Conservation (phyloP, 2,113 vertebrate genomes). For the Gadus chalcogrammus region DNA sequence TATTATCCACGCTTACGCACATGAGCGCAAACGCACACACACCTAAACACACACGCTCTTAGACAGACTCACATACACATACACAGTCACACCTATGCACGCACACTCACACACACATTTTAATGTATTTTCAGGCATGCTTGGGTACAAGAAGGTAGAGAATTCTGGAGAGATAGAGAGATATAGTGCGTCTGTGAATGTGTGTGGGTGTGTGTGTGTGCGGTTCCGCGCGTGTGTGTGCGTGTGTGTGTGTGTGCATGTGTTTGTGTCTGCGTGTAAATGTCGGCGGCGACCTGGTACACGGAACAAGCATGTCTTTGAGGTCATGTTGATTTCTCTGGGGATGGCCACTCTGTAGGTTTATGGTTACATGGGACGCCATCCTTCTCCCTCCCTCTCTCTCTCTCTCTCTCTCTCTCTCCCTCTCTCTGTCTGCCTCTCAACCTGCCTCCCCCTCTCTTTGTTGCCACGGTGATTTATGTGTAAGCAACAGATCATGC, state of each 20-base stretch:
- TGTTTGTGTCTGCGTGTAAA: constrained; percentile 1
- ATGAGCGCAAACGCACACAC: too few relatives aligned
- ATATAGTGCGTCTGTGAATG: background rate
- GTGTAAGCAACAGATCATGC: constrained; percentile 55
- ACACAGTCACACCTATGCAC: background rate
- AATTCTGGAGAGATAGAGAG: constrained; percentile 5
- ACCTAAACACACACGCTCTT: too few relatives aligned
- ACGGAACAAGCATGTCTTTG: constrained; percentile 30
- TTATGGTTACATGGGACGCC: constrained; percentile 44
- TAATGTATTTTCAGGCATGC: constrained; percentile 10
- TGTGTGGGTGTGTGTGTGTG: too few relatives aligned
- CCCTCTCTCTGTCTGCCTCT: constrained; percentile 4
- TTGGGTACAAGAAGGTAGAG: background rate
- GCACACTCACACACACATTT: background rate
- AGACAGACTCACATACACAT: background rate
- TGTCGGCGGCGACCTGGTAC: constrained; percentile 25
- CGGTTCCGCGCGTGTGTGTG: background rate
- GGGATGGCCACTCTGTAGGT: constrained; percentile 54
- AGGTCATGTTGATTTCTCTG: constrained; percentile 68
- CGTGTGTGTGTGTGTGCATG: constrained; percentile 13
- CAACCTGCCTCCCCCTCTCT: constrained; percentile 27
- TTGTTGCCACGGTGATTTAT: constrained; percentile 70
- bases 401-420: background rate
- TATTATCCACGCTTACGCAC: too few relatives aligned
- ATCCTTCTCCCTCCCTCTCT: constrained; percentile 15